Evolutionary conservation across 2,888 invertebrate genomes (phyloP), one percentile per base, ranked within the genome.

Genomic region (Lasioglossum villosulum): DNA sequence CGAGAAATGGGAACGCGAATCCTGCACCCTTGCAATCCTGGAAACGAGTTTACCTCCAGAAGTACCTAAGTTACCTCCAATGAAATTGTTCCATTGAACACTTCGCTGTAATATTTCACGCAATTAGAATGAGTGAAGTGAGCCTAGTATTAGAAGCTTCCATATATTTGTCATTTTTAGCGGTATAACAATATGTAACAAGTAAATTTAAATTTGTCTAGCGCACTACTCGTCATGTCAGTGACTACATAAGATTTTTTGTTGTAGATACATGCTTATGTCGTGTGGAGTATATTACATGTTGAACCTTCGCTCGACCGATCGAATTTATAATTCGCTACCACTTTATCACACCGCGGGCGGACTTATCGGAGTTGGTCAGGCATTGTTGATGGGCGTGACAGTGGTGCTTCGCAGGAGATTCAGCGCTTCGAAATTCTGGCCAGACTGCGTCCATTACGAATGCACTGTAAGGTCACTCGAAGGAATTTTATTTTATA

Each of bases 261-360:
- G 42, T 91, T 93, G 42, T 88, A 95, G 95, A 85, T 95, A 92
- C 83, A 95, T 95, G 94, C 91, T 95, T 86, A 95, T 95, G 91
- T 91, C 93, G 6, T 91, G 92, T 78, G 95, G 95, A 39, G 92
- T 94, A 2, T 89, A 94, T 80, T 89, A 90, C 42, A 94, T 95
- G 94, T 86, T 95, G 75, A 93, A 93, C 45, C 87, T 95, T 42
- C 91, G 89, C 27, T 87, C 93, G n/a, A 92, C 94, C 70, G 96
- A 96, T 89, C 93, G 95, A 45, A 91, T 96, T 81, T 96, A 96
- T 86, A 93, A 95, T 86, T 92, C 95, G 5, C 86, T 96, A 78
- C 96, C 96, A n/a, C 93, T 95, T 48, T 96, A 96, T 90, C 96
- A 96, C 84, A 95, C 95, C 2, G 95, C 95, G 63, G 96, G 95